These are phyloP conservation scores for Dolichopus griseipennis DNA, from an alignment of 2,888 invertebrate genomes.

Conservation along the genomic window DNA sequence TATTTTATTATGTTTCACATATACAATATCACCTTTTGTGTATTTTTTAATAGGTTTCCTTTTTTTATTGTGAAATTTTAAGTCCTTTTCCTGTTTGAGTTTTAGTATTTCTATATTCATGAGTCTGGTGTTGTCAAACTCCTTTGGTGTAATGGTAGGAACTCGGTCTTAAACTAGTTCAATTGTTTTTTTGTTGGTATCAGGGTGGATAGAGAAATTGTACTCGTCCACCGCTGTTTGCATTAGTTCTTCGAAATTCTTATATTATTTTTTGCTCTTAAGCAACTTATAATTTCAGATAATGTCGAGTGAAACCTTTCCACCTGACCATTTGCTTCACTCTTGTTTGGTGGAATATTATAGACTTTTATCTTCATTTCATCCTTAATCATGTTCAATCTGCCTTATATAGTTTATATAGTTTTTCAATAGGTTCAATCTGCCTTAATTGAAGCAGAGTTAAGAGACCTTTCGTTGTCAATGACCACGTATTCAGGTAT, in stretches of 20 bases:
- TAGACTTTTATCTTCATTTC: constrained; percentile 19
- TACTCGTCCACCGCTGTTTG: constrained; percentile 20
- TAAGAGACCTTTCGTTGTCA: constrained; percentile 20
- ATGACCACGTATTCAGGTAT: constrained; percentile 20
- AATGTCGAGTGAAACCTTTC: no score
- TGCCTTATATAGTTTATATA: no score
- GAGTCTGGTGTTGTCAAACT: no score
- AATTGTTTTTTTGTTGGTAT: constrained; percentile 20
- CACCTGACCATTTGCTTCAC: constrained; percentile 22
- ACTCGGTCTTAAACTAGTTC: constrained; percentile 18
- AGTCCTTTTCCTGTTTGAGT: constrained; percentile 18
- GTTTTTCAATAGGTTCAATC: no score
- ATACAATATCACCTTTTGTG: no score
- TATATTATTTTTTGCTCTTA: constrained; percentile 15
- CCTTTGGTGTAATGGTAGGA: no score
- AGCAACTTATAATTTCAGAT: constrained; percentile 21
- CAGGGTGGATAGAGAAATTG: constrained; percentile 18
- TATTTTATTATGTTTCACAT: no score
- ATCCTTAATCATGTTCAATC: constrained; percentile 17
- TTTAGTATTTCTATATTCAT: no score
- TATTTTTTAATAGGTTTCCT: constrained; percentile 19
- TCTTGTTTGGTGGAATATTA: constrained; percentile 20
- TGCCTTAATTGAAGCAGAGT: constrained; percentile 17
- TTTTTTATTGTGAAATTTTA: constrained; percentile 20
- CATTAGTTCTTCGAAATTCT: constrained; percentile 20